A percentile compares a stretch with the other conserved stretches of the same genome.
Conservation (phyloP, 1,140 invertebrate genomes). For the Mamestra configurata region DNA sequence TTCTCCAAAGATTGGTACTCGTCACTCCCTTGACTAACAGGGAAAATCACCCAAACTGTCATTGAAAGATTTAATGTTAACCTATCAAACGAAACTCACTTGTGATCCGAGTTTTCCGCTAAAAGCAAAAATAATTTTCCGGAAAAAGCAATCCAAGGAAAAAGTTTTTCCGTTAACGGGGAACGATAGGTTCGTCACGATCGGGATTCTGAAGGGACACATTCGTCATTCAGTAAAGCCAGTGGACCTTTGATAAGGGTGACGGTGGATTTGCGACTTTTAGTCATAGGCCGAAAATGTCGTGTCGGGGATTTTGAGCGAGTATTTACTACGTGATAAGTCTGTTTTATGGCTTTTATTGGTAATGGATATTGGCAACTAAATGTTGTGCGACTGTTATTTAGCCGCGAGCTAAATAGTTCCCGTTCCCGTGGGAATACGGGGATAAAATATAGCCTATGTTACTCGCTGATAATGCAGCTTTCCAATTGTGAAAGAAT, state of each 20-base stretch:
- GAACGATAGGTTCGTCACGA: slow-evolving; percentile 25
- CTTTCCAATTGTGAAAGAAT: too few relatives aligned
- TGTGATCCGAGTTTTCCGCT: slow-evolving; percentile 24
- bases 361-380: too few relatives aligned
- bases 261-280: neutral
- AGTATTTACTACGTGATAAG: neutral
- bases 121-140: slow-evolving; percentile 37
- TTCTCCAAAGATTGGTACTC: neutral
- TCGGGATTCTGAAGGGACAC: slow-evolving; percentile 17
- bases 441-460: too few relatives aligned
- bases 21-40: neutral
- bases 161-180: slow-evolving; percentile 46
- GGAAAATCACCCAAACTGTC: neutral
- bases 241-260: slow-evolving; percentile 38
- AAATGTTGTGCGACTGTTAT: too few relatives aligned
- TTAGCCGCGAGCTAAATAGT: too few relatives aligned
- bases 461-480: too few relatives aligned
- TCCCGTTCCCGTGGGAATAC: too few relatives aligned
- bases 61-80: slow-evolving; percentile 19
- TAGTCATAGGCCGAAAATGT: neutral
- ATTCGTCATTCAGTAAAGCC: slow-evolving; percentile 42
- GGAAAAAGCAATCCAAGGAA: slow-evolving; percentile 37
- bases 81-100: slow-evolving; percentile 19
- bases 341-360: too few relatives aligned
- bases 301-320: neutral